Percentiles rank a stretch among this genome's conserved stretches.
Conservation (phyloP, 2,888 invertebrate genomes). For the Teinopalpus imperialis region DNA sequence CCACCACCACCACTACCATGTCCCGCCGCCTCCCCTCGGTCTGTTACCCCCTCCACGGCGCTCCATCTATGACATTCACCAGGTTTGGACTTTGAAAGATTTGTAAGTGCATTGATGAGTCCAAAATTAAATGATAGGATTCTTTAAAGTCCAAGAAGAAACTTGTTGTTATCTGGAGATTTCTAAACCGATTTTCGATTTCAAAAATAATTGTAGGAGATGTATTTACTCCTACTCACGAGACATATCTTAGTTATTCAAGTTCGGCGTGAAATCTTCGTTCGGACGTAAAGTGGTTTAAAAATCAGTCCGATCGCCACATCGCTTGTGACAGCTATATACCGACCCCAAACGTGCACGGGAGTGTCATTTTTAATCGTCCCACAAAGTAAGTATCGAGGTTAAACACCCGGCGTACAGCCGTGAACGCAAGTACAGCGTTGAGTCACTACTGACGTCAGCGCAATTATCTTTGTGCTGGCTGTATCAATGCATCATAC, state of each 20-base stretch:
- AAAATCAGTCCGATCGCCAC: too few species aligned
- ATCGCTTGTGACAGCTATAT: background rate
- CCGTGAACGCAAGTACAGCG: conserved; percentile 6
- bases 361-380: conserved; percentile 13
- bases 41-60: conserved; percentile 32
- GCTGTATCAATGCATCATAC: conserved; percentile 2
- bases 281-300: too few species aligned
- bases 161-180: too few species aligned
- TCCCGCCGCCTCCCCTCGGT: conserved; percentile 36
- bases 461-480: conserved; percentile 1
- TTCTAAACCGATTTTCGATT: too few species aligned
- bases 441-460: conserved; percentile 24
- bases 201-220: too few species aligned
- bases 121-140: background rate
- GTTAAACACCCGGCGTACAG: conserved; percentile 19
- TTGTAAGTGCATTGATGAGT: conserved; percentile 8
- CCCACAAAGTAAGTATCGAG: conserved; percentile 18
- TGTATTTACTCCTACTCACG: too few species aligned
- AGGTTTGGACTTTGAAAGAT: conserved; percentile 22
- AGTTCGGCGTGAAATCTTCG: too few species aligned
- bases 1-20: conserved; percentile 35
- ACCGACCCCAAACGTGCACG: background rate
- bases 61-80: conserved; percentile 23
- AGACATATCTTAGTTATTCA: too few species aligned
- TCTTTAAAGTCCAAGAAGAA: background rate